Conservation (phyloP, 1,140 invertebrate genomes). For the Oscheius sp. region DNA sequence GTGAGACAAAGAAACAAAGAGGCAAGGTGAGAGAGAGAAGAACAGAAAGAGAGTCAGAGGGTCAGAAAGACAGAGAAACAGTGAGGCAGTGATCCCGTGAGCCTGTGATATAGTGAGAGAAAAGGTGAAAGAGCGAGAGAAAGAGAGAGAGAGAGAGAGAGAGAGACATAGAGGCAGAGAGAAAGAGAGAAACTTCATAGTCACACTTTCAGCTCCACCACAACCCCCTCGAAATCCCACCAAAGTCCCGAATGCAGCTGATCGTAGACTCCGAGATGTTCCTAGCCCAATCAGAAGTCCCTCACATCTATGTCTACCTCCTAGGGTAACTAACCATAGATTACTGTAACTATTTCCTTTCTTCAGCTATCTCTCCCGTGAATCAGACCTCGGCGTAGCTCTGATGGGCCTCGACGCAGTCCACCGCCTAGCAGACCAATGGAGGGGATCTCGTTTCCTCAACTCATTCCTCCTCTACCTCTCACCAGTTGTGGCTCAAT, state of each 20-base stretch:
- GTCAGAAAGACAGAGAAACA: no score
- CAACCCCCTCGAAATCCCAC: slow-evolving; percentile 53
- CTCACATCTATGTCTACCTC: slow-evolving; percentile 57
- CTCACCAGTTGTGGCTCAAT: slow-evolving; percentile 52
- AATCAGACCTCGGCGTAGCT: slow-evolving; percentile 53
- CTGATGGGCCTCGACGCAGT: slow-evolving; percentile 55
- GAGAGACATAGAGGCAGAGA: no score
- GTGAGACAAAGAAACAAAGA: no score
- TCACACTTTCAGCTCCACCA: slow-evolving; percentile 45
- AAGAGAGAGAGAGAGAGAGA: no score
- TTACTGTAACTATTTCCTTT: not conserved
- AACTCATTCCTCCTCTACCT: slow-evolving; percentile 52
- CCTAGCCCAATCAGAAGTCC: slow-evolving; percentile 49
- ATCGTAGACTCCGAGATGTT: slow-evolving; percentile 56
- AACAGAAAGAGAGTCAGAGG: no score
- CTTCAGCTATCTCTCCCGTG: slow-evolving; percentile 49
- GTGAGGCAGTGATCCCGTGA: no score
- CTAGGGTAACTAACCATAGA: slow-evolving; percentile 41
- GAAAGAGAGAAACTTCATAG: not conserved
- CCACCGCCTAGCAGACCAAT: slow-evolving; percentile 51
- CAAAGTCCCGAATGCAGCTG: slow-evolving; percentile 57
- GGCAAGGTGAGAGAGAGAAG: no score
- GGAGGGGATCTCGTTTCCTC: slow-evolving; percentile 46
- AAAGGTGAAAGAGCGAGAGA: no score
- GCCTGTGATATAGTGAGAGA: no score